These are phyloP conservation scores for Prosapia bicincta DNA, from an alignment of 2,888 invertebrate species.

Conservation along the genomic window DNA sequence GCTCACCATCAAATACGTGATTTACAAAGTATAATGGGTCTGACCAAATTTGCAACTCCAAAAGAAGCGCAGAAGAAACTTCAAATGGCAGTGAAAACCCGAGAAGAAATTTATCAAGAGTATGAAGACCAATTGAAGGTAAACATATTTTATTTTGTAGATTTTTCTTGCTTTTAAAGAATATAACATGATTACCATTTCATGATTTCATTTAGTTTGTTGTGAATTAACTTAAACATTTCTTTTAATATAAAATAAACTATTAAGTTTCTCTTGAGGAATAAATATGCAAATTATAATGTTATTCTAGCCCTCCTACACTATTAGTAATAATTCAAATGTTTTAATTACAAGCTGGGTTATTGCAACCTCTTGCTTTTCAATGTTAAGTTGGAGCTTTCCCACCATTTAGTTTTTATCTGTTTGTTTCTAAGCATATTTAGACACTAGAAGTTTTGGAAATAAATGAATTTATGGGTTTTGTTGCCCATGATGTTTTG, in stretches of 20 bases:
- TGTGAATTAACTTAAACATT: neutral
- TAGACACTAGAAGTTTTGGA: too few relatives aligned
- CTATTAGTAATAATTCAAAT: too few relatives aligned
- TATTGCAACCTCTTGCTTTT: too few relatives aligned
- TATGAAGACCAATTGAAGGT: slow-evolving; percentile 20
- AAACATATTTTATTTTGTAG: neutral
- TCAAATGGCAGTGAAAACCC: slow-evolving; percentile 57
- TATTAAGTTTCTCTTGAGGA: neutral
- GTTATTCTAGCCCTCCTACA: too few relatives aligned
- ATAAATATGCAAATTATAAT: too few relatives aligned
- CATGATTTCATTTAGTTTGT: neutral
- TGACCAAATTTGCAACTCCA: slow-evolving; percentile 52
- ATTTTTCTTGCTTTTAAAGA: neutral
- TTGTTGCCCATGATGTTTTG: too few relatives aligned
- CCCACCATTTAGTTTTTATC: too few relatives aligned
- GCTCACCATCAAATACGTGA: slow-evolving; percentile 12
- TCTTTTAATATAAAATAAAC: neutral
- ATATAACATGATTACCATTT: neutral
- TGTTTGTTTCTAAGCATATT: too few relatives aligned
- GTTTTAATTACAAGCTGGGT: too few relatives aligned
- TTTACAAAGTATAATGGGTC: slow-evolving; percentile 20
- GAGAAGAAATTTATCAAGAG: slow-evolving; percentile 57
- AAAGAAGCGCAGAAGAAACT: slow-evolving; percentile 61
- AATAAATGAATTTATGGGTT: too few relatives aligned
- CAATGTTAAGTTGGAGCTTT: too few relatives aligned